phyloP scores from a whole-genome alignment of 2,113 vertebrate genomes.

The Chamaea fasciata region DNA sequence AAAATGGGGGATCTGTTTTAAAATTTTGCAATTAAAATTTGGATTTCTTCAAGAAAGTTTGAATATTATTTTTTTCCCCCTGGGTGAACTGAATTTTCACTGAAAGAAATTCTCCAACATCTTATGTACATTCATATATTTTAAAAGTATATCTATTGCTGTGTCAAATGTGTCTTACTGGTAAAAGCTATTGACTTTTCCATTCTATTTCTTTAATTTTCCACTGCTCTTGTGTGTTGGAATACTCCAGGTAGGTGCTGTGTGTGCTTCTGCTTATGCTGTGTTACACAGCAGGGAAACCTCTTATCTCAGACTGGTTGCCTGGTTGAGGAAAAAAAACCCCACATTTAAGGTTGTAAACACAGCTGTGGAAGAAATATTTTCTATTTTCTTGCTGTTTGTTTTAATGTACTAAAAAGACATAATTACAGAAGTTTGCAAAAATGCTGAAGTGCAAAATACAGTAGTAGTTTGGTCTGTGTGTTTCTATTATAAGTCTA shows the following conservation, averaged over 20 bases:
- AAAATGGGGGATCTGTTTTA: background rate
- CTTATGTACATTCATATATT: background rate
- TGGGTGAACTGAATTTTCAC: background rate
- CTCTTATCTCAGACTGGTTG: slow-evolving; percentile 73
- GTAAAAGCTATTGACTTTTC: slow-evolving; percentile 63
- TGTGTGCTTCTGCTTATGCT: slow-evolving; percentile 53
- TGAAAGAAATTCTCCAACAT: background rate
- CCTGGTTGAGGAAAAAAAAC: slow-evolving; percentile 33
- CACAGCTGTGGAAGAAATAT: slow-evolving; percentile 72
- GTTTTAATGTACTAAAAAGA: slow-evolving; percentile 69
- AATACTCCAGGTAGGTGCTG: slow-evolving; percentile 62
- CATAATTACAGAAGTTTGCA: slow-evolving; percentile 57
- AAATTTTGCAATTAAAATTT: background rate
- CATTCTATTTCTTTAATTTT: slow-evolving; percentile 66
- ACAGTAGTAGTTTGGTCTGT: background rate
- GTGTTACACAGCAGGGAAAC: slow-evolving; percentile 69
- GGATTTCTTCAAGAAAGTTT: background rate
- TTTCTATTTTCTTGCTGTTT: slow-evolving; percentile 67
- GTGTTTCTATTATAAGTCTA: background rate
- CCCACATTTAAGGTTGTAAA: slow-evolving; percentile 66
- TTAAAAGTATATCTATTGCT: background rate
- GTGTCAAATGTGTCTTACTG: slow-evolving; percentile 22
- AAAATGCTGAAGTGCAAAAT: slow-evolving; percentile 50
- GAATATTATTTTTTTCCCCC: background rate
- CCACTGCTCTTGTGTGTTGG: slow-evolving; percentile 30